Evolutionary conservation across 37 sponge, comb jelly and placozoan species (phyloP), one percentile per base, ranked within the genome.

Genomic region (Halichondria panicea): DNA sequence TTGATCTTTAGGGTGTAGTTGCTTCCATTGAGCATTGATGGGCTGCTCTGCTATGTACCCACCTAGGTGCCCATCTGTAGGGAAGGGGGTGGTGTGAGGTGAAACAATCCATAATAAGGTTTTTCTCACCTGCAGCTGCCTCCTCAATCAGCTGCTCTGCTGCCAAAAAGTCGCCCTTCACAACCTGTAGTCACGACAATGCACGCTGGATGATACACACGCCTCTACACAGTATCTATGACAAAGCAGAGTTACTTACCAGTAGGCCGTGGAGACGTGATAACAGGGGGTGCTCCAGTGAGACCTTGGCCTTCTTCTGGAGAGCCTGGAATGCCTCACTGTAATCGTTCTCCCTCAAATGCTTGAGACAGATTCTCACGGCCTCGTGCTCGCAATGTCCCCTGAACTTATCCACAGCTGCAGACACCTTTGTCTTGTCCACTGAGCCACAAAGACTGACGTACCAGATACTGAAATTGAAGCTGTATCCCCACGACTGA

Each of bases 401-500:
- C 25, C 58, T 38, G 39, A 86, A 63, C 63, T 64, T 58, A 34
- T 58, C 43, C 42, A 80, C 30, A 27, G 87, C 83, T 0, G 70
- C 45, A 22, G 74, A 35, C 3, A 89, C 87, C 63, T 73, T 40
- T 1, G 36, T 9, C 13, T 63, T 60, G 15, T 87, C 88, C 0
- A 41, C 30, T 34, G 63, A 33, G 34, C 96, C 96, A 13, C 50
- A 35, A 54, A 95, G 71, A 56, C 84, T 69, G 30, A 91, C 70
- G 63, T 82, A 82, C 96, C 96, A 95, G 18, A 95, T 81, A 72
- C 96, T 95, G 80, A 83, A 91, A 64, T 81, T 85, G 57, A 89
- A 77, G 24, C 42, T 85, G 8, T 48, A 68, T 0, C 89, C 92
- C 84, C 86, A 92, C 0, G 96, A 75, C 65, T 80, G 80, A 1